Percentiles rank a stretch among this genome's conserved stretches.
phyloP scores from a whole-genome alignment of 2,113 vertebrate species.

The Onychostoma macrolepis region DNA sequence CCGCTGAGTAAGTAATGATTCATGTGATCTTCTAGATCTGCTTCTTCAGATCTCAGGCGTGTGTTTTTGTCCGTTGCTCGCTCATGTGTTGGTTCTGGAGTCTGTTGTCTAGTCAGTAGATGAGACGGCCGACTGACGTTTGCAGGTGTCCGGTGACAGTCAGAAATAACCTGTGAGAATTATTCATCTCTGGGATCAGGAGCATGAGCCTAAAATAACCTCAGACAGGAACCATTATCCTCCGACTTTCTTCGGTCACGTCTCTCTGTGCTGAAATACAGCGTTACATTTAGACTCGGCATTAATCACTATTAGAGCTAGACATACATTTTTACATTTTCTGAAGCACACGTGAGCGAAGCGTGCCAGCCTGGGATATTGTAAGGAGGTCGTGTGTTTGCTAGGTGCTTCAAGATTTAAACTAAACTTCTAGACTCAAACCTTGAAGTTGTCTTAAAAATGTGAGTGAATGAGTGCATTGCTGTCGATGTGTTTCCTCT shows the following conservation, averaged over 20 bases:
- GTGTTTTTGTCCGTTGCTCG: neutral
- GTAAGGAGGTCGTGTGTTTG: neutral
- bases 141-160: conserved; percentile 50
- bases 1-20: neutral
- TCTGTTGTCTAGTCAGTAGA: neutral
- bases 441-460: neutral
- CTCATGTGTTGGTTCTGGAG: neutral
- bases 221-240: neutral
- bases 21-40: neutral
- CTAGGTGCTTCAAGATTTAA: neutral
- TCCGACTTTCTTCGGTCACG: neutral
- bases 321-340: neutral
- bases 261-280: neutral
- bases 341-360: too few relatives aligned
- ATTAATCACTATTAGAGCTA: neutral
- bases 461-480: neutral
- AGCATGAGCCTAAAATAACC: conserved; percentile 49
- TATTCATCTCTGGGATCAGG: conserved; percentile 41
- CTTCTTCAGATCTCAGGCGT: neutral
- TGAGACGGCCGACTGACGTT: conserved; percentile 30
- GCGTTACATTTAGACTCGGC: neutral
- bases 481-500: neutral
- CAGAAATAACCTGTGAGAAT: conserved; percentile 50
- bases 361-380: too few relatives aligned
- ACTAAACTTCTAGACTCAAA: too few relatives aligned